A percentile compares a stretch with the other conserved stretches of the same genome.
These are phyloP conservation scores for Monochamus alternatus DNA, from an alignment of 2,888 invertebrate species.

Conservation along the genomic window DNA sequence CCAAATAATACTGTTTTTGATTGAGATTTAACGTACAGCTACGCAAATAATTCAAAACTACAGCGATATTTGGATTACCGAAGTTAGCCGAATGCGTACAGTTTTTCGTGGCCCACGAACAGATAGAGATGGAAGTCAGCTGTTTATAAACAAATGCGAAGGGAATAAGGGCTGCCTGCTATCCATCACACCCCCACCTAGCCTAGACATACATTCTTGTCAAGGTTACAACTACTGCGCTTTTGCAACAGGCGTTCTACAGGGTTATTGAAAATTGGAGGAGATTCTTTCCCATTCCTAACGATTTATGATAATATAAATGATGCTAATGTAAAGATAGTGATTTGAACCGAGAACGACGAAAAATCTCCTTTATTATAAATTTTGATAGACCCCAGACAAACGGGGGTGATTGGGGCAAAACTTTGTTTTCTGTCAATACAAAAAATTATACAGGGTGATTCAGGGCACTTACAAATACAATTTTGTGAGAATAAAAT, in stretches of 20 bases:
- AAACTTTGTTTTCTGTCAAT: too few species aligned
- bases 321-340: too few species aligned
- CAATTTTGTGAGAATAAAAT: too few species aligned
- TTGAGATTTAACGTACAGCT: neutral
- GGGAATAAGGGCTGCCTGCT: constrained; percentile 18
- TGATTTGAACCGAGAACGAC: too few species aligned
- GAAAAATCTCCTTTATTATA: too few species aligned
- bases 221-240: constrained; percentile 33
- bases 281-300: neutral
- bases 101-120: constrained; percentile 30
- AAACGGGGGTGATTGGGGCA: too few species aligned
- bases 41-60: constrained; percentile 9
- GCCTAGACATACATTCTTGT: constrained; percentile 30
- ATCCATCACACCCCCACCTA: constrained; percentile 19
- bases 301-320: too few species aligned
- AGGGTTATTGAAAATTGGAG: neutral
- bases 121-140: constrained; percentile 48
- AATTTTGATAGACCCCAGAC: too few species aligned
- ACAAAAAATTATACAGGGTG: too few species aligned
- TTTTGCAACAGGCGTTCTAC: constrained; percentile 31
- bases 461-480: too few species aligned
- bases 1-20: neutral
- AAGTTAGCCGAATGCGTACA: constrained; percentile 3
- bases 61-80: constrained; percentile 1
- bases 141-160: constrained; percentile 50